Evolutionary conservation across 2,888 invertebrate species (phyloP).

Genomic region (Apantesis nais): DNA sequence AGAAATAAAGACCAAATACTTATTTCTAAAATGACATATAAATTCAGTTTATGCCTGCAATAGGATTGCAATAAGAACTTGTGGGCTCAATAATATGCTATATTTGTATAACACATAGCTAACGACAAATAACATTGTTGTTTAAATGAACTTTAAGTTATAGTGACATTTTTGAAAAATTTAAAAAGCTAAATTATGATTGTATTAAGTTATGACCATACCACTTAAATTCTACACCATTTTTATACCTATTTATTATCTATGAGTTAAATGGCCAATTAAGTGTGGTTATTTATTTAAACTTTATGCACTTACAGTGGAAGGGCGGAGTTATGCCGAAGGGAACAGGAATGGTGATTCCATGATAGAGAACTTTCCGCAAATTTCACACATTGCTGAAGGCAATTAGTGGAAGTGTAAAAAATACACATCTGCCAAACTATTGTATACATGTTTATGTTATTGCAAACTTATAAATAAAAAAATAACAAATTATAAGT

Average conservation of each 20-base stretch:
- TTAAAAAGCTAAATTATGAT: background rate
- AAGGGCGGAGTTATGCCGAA: background rate
- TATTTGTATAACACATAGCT: background rate
- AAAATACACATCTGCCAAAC: constrained; percentile 55
- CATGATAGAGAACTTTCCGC: constrained; percentile 27
- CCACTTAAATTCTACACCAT: background rate
- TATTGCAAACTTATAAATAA: constrained; percentile 49
- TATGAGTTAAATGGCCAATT: background rate
- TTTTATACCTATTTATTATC: background rate
- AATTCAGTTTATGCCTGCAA: no score
- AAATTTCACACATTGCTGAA: constrained; percentile 47
- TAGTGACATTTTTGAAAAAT: background rate
- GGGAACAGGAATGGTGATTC: constrained; percentile 31
- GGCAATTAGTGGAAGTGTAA: constrained; percentile 53
- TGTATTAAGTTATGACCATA: background rate
- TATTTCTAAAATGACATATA: no score
- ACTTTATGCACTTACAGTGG: background rate
- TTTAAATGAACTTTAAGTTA: background rate
- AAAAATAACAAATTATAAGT: no score
- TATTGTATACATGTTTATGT: constrained; percentile 42
- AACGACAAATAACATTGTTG: background rate
- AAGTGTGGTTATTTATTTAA: constrained; percentile 5
- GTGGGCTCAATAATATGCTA: no score
- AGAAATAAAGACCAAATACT: no score
- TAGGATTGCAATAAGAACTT: no score